These are phyloP conservation scores for Syrphus vitripennis DNA, from an alignment of 2,888 invertebrate genomes.

Conservation along the genomic window DNA sequence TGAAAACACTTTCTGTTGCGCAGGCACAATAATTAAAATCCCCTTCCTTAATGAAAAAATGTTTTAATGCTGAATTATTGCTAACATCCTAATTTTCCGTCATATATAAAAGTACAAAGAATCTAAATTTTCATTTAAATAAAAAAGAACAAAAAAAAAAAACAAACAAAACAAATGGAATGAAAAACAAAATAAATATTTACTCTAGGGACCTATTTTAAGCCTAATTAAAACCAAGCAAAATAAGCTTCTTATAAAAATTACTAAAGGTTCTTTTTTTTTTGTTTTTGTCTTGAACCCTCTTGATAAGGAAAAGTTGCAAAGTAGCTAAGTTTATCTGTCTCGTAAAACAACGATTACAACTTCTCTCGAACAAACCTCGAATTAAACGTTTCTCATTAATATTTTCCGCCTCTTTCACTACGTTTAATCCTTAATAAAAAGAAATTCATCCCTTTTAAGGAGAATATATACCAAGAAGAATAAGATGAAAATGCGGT, in stretches of 20 bases:
- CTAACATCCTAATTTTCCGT: background rate
- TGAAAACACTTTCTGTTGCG: background rate
- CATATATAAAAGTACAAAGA: background rate
- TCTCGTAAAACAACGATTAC: slow-evolving; percentile 51
- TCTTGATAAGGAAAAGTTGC: background rate
- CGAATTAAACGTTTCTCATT: slow-evolving; percentile 58
- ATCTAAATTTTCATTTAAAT: background rate
- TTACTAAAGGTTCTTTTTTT: background rate
- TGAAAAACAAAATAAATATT: background rate
- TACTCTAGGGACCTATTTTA: slow-evolving; percentile 8
- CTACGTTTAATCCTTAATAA: slow-evolving; percentile 33
- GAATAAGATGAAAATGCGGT: background rate
- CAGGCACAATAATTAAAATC: background rate
- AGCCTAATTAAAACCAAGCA: slow-evolving; percentile 32
- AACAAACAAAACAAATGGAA: background rate
- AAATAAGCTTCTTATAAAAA: slow-evolving; percentile 53
- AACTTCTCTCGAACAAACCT: slow-evolving; percentile 14
- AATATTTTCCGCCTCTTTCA: slow-evolving; percentile 56
- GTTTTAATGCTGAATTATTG: background rate
- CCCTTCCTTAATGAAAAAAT: background rate
- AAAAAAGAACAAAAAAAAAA: background rate
- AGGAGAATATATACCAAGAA: background rate
- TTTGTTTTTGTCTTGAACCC: background rate
- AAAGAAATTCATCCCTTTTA: background rate
- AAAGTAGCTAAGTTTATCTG: slow-evolving; percentile 6